Percentiles rank a stretch among this genome's conserved stretches.
Evolutionary conservation across 2,888 invertebrate genomes (phyloP).

Genomic region (Cantharis rustica): DNA sequence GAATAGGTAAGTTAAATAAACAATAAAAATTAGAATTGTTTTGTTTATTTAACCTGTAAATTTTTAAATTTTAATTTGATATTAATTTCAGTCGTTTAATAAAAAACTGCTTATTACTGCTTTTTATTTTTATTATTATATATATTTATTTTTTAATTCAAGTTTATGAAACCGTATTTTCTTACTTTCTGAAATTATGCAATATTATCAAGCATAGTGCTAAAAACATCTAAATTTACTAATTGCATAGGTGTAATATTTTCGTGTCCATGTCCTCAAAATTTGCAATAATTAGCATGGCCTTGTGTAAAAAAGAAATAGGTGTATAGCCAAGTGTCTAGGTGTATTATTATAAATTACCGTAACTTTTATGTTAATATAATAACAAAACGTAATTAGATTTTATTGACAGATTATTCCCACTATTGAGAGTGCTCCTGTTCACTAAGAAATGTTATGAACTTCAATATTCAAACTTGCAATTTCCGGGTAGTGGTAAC

Average conservation of each 20-base stretch:
- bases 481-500: not conserved
- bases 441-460: not conserved
- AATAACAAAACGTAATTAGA: not conserved
- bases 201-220: not conserved
- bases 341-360: not conserved
- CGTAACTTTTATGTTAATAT: not conserved
- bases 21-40: no score
- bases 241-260: not conserved
- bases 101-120: no score
- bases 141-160: no score
- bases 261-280: slow-evolving; percentile 2
- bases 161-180: no score
- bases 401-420: not conserved
- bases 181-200: not conserved
- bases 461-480: not conserved
- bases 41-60: no score
- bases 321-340: not conserved
- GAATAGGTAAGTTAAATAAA: no score
- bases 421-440: not conserved
- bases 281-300: not conserved
- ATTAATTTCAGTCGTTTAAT: no score
- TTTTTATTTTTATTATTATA: no score
- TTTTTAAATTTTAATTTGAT: no score
- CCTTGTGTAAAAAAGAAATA: not conserved
- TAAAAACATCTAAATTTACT: not conserved